Evolutionary conservation across 1,140 invertebrate species (phyloP).

Genomic region (Zaprionus taronus): DNA sequence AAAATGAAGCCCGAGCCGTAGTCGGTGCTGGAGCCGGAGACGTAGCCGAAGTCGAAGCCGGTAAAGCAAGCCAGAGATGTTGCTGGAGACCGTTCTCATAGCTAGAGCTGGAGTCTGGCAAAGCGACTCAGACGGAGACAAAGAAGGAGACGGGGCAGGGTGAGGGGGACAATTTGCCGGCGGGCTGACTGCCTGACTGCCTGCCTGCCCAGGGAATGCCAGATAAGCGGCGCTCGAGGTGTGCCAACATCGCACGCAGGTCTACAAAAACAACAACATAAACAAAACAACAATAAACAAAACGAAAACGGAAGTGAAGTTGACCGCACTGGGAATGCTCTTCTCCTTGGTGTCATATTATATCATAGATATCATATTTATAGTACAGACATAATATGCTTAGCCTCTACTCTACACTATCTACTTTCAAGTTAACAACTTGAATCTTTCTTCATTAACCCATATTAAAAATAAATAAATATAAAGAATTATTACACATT

Average conservation of each 20-base stretch:
- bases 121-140: not conserved
- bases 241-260: conserved; percentile 18
- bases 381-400: too few relatives aligned
- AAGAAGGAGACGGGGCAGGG: not conserved
- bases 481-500: too few relatives aligned
- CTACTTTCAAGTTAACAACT: too few relatives aligned
- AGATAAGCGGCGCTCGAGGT: conserved; percentile 31
- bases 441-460: too few relatives aligned
- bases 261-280: conserved; percentile 18
- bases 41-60: not conserved
- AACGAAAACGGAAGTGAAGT: conserved; percentile 5
- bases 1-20: conserved; percentile 47
- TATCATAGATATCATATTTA: not conserved
- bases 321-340: conserved; percentile 7
- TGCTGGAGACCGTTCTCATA: not conserved
- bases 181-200: not conserved
- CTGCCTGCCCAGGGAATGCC: not conserved
- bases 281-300: conserved; percentile 19
- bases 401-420: too few relatives aligned
- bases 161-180: not conserved
- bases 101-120: not conserved
- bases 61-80: not conserved
- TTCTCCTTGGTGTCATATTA: not conserved
- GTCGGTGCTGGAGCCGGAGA: not conserved
- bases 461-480: too few relatives aligned